Base-by-base conservation (phyloP, 2,113 vertebrate genomes). In the Spilogale gracilis region DNA sequence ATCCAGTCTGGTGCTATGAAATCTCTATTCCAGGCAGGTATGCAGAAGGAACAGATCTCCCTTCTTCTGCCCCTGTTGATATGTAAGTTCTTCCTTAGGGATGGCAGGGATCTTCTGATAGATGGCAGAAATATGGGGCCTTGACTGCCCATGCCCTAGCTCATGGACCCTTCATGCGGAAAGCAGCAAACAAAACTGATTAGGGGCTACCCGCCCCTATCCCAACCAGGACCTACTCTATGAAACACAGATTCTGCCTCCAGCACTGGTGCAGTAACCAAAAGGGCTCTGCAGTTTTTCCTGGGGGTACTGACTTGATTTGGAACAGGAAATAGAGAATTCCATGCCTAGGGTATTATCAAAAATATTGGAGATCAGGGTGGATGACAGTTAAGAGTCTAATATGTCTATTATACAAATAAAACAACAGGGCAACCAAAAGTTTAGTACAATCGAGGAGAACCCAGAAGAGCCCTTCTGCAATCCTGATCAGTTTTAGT, bases 231-330 rank as follows among this genome's bases (percentile, higher is more conserved):
- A 18, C 6, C 27, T 1, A 8, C 20, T 38, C 23, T 50, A 38
- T 94, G 9, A 71, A 25, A 6, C n/a, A 6, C 43, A 0, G 32
- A 17, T 3, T 27, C 52, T 23, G 7, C 45, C 16, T 14, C 2
- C 11, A 54, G 50, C 3, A 8, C 2, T 32, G 0, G 32, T 60
- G 25, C 7, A 8, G 6, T 27, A 45, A 12, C 8, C 5, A 8
- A 21, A 91, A 94, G 23, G 43, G 2, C 56, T 71, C 16, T 87
- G 12, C 6, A 76, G 43, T 12, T 76, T 73, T 74, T 3, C 25
- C 50, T 30, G 20, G 76, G 6, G 76, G 1, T n/a, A 76, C 21
- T 54, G n/a, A 32, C 20, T 85, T 85, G 13, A 73, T 50, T 45
- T 60, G 12, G 9, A 48, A 78, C 6, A 60, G 12, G 61, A 21